These are phyloP conservation scores for Falco naumanni DNA, from an alignment of 2,797 vertebrate genomes.

Conservation along the genomic window DNA sequence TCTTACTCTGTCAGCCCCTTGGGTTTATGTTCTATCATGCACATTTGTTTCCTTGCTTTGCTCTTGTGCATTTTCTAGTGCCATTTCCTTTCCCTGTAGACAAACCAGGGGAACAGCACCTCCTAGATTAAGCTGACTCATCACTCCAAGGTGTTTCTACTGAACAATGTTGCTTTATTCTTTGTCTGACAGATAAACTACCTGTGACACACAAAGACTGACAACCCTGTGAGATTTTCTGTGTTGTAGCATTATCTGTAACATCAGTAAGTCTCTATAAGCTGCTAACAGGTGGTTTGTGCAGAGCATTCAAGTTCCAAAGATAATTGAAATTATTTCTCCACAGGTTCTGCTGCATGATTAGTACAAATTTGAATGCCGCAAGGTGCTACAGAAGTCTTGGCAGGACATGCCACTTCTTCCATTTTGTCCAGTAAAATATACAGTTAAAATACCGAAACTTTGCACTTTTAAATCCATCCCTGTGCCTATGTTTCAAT, in stretches of 20 bases:
- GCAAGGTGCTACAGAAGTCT: neutral
- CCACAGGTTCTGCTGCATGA: neutral
- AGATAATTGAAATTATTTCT: neutral
- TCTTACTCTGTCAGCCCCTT: neutral
- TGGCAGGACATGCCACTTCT: neutral
- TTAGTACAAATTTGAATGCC: neutral
- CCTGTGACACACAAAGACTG: neutral
- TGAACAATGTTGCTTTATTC: conserved; percentile 5
- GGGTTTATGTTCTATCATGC: neutral
- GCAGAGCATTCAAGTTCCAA: neutral
- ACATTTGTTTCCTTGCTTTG: neutral
- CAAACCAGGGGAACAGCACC: neutral
- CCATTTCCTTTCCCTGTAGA: neutral
- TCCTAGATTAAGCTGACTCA: neutral
- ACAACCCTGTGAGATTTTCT: neutral
- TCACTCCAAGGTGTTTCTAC: conserved; percentile 20
- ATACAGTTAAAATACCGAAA: neutral
- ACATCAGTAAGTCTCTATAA: neutral
- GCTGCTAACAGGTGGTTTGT: neutral
- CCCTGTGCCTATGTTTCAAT: neutral
- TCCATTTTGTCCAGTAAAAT: neutral
- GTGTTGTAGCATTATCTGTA: neutral
- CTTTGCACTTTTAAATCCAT: neutral
- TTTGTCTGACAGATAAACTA: neutral
- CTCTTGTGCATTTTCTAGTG: neutral